A percentile compares a stretch with the other conserved stretches of the same genome.
Evolutionary conservation across 2,888 invertebrate species (phyloP).

Genomic region (Myopa testacea): DNA sequence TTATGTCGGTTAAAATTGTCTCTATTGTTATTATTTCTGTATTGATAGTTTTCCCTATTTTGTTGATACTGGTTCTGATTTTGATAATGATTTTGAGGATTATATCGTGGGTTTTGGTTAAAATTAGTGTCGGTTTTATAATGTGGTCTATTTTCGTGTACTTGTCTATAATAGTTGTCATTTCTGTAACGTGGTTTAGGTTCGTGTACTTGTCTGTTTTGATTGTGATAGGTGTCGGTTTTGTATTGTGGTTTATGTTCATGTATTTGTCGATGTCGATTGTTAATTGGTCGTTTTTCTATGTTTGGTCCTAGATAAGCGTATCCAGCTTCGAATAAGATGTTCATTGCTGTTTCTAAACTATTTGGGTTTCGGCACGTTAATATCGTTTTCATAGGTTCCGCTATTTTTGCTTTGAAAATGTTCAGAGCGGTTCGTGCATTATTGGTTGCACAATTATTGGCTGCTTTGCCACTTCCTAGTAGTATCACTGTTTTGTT

Average conservation of each 20-base stretch:
- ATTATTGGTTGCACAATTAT: conserved; percentile 42
- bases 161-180: too few relatives aligned
- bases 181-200: too few relatives aligned
- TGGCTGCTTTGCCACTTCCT: conserved; percentile 35
- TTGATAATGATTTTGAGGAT: background rate
- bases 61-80: background rate
- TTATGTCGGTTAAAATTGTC: background rate
- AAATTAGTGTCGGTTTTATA: background rate
- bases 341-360: conserved; percentile 45
- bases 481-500: conserved; percentile 39
- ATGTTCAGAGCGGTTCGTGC: conserved; percentile 44
- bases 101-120: background rate
- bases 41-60: background rate
- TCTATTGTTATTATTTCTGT: background rate
- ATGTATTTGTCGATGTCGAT: background rate
- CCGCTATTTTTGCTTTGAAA: conserved; percentile 47
- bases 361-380: conserved; percentile 42
- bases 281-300: background rate
- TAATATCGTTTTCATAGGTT: conserved; percentile 45
- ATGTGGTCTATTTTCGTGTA: too few relatives aligned
- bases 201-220: too few relatives aligned
- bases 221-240: too few relatives aligned
- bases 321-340: conserved; percentile 41
- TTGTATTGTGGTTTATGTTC: too few relatives aligned
- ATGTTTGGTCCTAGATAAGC: background rate